These are phyloP conservation scores for Dermatemys mawii DNA, from an alignment of 2,113 vertebrate genomes.

Conservation along the genomic window DNA sequence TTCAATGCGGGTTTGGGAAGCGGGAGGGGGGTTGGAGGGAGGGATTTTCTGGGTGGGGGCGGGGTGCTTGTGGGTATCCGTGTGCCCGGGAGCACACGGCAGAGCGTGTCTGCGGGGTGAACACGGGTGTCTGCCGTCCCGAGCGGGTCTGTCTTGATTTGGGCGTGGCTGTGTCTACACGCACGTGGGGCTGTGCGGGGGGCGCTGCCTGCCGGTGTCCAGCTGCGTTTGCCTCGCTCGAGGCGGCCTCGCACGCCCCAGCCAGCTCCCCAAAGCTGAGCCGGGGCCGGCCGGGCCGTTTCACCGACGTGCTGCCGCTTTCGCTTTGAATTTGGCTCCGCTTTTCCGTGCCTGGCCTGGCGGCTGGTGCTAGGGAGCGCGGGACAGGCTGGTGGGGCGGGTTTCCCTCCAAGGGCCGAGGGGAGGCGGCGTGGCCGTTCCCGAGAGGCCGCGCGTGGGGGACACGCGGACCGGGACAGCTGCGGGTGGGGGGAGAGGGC, in stretches of 20 bases:
- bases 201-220: neutral
- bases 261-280: fast-evolving
- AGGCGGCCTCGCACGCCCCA: fast-evolving
- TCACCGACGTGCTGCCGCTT: neutral
- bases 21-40: too few species aligned
- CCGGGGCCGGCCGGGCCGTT: neutral
- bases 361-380: neutral
- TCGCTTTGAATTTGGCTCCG: fast-evolving
- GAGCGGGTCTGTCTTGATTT: neutral
- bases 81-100: neutral
- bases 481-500: too few species aligned
- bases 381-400: neutral
- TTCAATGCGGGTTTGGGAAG: neutral
- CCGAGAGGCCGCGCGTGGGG: neutral
- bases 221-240: fast-evolving
- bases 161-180: neutral
- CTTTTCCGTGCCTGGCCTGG: neutral
- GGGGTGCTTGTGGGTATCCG: fast-evolving
- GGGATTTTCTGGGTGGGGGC: neutral
- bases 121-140: neutral
- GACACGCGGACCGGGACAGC: neutral
- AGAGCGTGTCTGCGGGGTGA: neutral
- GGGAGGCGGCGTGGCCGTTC: too few species aligned
- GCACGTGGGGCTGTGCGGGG: neutral
- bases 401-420: too few species aligned